phyloP scores from a whole-genome alignment of 2,888 invertebrate genomes.

The Psococerastis gibbosa region DNA sequence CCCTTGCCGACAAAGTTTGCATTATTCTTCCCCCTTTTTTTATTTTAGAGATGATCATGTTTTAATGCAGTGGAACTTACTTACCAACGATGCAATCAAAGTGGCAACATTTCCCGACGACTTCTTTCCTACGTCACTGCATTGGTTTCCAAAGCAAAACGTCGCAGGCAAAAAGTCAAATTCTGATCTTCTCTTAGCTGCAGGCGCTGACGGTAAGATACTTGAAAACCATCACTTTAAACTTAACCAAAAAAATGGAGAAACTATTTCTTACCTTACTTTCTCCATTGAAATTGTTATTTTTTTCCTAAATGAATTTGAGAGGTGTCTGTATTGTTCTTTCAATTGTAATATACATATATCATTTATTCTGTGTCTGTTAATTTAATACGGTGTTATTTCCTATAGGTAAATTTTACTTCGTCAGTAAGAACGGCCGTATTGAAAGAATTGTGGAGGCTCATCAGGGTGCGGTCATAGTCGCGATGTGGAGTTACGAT shows the following conservation, averaged over 20 bases:
- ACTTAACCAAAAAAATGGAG: too few species aligned
- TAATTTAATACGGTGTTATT: conserved; percentile 14
- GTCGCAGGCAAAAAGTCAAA: conserved; percentile 29
- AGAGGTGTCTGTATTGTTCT: neutral
- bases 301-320: neutral
- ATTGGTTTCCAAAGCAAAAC: conserved; percentile 51
- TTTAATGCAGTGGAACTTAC: conserved; percentile 73
- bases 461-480: conserved; percentile 76
- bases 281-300: neutral
- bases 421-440: conserved; percentile 73
- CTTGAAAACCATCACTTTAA: too few species aligned
- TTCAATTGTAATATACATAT: conserved; percentile 4
- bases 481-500: conserved; percentile 86
- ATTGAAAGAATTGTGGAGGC: conserved; percentile 86
- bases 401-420: conserved; percentile 52
- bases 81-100: conserved; percentile 53
- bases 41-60: conserved; percentile 76
- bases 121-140: conserved; percentile 75
- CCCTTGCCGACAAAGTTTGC: too few species aligned
- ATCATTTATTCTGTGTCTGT: neutral
- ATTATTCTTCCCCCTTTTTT: conserved; percentile 6
- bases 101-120: conserved; percentile 64
- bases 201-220: conserved; percentile 66
- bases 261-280: too few species aligned
- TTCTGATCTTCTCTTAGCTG: conserved; percentile 65